These are phyloP conservation scores for Drosophila hamatofila DNA, from an alignment of 2,888 invertebrate genomes.

Conservation along the genomic window DNA sequence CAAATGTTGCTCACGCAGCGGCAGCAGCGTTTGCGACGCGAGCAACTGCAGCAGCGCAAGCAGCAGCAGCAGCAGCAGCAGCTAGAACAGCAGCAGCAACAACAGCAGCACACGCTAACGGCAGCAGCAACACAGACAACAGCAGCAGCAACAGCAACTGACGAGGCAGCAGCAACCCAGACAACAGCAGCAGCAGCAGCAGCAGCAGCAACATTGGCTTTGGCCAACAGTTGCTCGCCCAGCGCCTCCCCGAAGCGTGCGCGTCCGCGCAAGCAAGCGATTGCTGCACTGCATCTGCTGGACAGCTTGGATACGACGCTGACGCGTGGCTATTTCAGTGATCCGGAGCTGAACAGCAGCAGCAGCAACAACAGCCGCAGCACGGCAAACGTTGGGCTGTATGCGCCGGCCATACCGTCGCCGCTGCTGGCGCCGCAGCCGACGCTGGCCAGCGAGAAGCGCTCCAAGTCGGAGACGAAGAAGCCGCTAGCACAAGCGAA, in stretches of 20 bases:
- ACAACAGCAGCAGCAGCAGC: neutral
- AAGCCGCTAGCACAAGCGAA: constrained; percentile 75
- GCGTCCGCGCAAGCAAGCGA: constrained; percentile 66
- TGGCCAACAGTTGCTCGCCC: constrained; percentile 45
- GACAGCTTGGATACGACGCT: constrained; percentile 79
- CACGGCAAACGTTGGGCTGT: constrained; percentile 42
- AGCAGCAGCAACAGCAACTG: constrained; percentile 36
- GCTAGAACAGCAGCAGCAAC: constrained; percentile 40
- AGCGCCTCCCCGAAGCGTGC: constrained; percentile 76
- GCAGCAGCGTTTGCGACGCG: constrained; percentile 73
- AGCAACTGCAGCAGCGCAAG: constrained; percentile 72
- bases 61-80: constrained; percentile 64
- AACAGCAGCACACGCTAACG: constrained; percentile 16
- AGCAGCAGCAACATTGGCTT: constrained; percentile 1
- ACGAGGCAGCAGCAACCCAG: constrained; percentile 26
- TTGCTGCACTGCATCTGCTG: constrained; percentile 75
- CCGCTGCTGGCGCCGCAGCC: constrained; percentile 46
- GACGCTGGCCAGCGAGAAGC: constrained; percentile 60
- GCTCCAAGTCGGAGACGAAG: constrained; percentile 86
- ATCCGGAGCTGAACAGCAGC: constrained; percentile 82
- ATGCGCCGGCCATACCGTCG: constrained; percentile 54
- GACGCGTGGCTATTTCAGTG: constrained; percentile 84
- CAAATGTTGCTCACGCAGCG: constrained; percentile 83
- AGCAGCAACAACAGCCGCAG: constrained; percentile 31
- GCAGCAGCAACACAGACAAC: constrained; percentile 35